phyloP scores from a whole-genome alignment of 2,888 invertebrate genomes.

The Stenotaenia linearis region DNA sequence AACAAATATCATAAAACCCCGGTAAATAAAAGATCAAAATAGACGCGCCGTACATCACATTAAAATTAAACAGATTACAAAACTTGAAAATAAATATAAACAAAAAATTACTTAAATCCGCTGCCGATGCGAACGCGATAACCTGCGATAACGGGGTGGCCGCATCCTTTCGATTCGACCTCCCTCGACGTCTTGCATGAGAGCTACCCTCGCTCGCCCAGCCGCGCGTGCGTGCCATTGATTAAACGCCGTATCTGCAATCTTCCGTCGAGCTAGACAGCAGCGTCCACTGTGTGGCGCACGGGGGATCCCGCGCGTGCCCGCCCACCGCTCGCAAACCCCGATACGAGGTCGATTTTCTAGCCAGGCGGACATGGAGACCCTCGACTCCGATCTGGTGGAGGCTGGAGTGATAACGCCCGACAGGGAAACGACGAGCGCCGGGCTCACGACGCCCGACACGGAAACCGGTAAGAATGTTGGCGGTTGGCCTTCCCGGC shows the following conservation, averaged over 20 bases:
- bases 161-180: neutral
- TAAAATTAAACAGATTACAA: neutral
- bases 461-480: neutral
- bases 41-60: too few species aligned
- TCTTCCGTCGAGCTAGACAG: neutral
- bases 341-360: neutral
- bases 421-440: neutral
- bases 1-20: neutral
- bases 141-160: neutral
- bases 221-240: slow-evolving; percentile 20
- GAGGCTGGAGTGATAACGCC: slow-evolving; percentile 9
- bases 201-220: neutral
- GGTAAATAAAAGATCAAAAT: neutral
- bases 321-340: slow-evolving; percentile 14
- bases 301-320: slow-evolving; percentile 16
- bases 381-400: neutral
- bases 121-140: neutral
- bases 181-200: neutral
- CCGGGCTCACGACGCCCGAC: neutral
- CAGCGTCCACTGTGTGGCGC: slow-evolving; percentile 26
- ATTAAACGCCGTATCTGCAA: slow-evolving; percentile 10
- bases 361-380: neutral
- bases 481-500: neutral
- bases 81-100: neutral
- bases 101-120: neutral